Percentiles rank a stretch among this genome's conserved stretches.
Conservation (phyloP, 2,113 vertebrate species). For the Motacilla tschutschensis region DNA sequence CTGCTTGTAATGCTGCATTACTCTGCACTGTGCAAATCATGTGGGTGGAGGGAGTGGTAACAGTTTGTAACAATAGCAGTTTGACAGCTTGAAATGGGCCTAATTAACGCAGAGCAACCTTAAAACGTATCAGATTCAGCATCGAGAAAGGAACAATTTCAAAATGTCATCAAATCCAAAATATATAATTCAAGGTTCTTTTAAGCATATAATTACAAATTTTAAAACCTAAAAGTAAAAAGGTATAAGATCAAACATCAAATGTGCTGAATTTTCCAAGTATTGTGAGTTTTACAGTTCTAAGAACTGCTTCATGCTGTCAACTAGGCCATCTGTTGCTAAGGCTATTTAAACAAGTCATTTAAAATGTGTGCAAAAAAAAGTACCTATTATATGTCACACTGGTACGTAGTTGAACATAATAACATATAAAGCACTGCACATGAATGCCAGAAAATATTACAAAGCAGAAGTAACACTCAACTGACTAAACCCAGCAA, state of each 20-base stretch:
- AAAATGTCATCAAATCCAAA: neutral
- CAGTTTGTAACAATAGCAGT: conserved; percentile 53
- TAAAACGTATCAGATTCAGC: conserved; percentile 2
- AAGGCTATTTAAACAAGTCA: conserved; percentile 51
- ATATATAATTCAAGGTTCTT: neutral
- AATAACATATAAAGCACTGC: conserved; percentile 24
- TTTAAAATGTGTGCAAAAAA: conserved; percentile 17
- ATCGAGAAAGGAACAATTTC: conserved; percentile 30
- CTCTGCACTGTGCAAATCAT: conserved; percentile 38
- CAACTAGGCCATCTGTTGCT: conserved; percentile 61
- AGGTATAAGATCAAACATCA: neutral
- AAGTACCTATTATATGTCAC: conserved; percentile 28
- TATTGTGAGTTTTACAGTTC: conserved; percentile 21
- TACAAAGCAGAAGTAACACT: conserved; percentile 27
- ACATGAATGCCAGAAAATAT: conserved; percentile 26
- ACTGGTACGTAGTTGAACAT: conserved; percentile 10
- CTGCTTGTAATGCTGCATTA: conserved; percentile 40
- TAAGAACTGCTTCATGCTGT: conserved; percentile 31
- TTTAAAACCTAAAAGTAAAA: conserved; percentile 9
- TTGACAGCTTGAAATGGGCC: conserved; percentile 31
- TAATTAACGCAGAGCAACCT: conserved; percentile 53
- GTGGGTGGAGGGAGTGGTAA: conserved; percentile 59
- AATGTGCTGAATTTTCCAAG: conserved; percentile 1
- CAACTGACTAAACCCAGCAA: neutral
- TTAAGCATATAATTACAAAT: conserved; percentile 7